Conservation (phyloP, 2,797 vertebrate species). For the Heteromormyrus szaboi region DNA sequence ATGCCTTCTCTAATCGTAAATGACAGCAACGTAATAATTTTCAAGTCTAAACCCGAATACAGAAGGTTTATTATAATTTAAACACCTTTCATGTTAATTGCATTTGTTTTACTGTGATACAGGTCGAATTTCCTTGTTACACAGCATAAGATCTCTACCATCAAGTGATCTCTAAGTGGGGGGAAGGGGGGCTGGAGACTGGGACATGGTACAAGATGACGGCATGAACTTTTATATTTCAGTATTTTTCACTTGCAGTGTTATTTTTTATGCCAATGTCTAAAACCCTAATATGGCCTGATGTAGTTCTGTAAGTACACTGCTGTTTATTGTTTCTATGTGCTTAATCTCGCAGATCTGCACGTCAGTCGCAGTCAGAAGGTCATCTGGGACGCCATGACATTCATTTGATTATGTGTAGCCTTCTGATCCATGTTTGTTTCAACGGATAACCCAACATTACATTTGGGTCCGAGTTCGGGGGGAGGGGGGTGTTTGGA, state of each 20-base stretch:
- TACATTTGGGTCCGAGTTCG: constrained; percentile 59
- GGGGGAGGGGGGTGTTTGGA: constrained; percentile 48
- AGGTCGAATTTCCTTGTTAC: neutral
- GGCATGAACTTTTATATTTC: neutral
- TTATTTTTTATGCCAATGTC: neutral
- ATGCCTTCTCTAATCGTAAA: neutral
- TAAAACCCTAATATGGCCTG: neutral
- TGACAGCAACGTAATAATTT: neutral
- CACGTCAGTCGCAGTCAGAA: neutral
- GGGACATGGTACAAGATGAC: neutral
- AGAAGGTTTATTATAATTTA: neutral
- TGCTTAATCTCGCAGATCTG: neutral
- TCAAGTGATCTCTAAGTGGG: neutral
- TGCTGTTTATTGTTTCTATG: neutral
- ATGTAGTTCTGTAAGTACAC: neutral
- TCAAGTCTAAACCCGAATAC: neutral
- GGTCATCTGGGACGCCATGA: neutral
- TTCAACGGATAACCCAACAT: constrained; percentile 36
- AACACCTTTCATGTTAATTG: neutral
- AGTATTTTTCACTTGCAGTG: neutral
- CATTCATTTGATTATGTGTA: neutral
- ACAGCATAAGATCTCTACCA: neutral
- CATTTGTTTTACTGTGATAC: constrained; percentile 6
- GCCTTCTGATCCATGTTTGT: neutral
- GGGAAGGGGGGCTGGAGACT: neutral